phyloP scores from a whole-genome alignment of 2,113 vertebrate species.

The Nycticebus coucang region DNA sequence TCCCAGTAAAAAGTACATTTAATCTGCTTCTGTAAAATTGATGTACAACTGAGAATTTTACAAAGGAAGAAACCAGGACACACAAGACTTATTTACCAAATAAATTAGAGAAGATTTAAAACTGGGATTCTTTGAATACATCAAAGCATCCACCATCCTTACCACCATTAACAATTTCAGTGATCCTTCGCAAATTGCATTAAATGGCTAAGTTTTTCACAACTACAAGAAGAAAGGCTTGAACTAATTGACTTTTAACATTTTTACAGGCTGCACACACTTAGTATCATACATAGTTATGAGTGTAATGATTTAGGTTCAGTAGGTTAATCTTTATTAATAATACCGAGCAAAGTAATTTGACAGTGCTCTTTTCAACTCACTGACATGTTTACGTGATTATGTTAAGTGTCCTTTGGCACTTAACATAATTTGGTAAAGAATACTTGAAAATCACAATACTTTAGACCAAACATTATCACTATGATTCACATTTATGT shows the following conservation, averaged over 20 bases:
- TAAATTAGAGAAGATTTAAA: background rate
- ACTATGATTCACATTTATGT: background rate
- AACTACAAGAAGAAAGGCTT: background rate
- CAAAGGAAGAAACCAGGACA: background rate
- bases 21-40: background rate
- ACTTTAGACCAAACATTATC: background rate
- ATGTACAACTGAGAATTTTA: background rate
- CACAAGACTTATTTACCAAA: background rate
- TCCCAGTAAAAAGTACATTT: background rate
- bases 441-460: constrained; percentile 3
- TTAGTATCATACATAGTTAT: constrained; percentile 12
- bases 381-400: constrained; percentile 18
- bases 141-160: background rate
- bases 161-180: background rate
- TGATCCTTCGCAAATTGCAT: constrained; percentile 5
- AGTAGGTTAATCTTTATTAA: constrained; percentile 51
- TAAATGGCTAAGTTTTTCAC: background rate
- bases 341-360: constrained; percentile 33
- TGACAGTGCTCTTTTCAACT: constrained; percentile 16
- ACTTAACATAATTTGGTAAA: background rate
- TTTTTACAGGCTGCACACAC: constrained; percentile 3
- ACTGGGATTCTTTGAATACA: background rate
- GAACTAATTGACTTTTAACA: constrained; percentile 47
- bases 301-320: constrained; percentile 43
- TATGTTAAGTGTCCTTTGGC: constrained; percentile 9